Evolutionary conservation across 2,888 invertebrate species (phyloP).

Genomic region (Ligdia adustata): DNA sequence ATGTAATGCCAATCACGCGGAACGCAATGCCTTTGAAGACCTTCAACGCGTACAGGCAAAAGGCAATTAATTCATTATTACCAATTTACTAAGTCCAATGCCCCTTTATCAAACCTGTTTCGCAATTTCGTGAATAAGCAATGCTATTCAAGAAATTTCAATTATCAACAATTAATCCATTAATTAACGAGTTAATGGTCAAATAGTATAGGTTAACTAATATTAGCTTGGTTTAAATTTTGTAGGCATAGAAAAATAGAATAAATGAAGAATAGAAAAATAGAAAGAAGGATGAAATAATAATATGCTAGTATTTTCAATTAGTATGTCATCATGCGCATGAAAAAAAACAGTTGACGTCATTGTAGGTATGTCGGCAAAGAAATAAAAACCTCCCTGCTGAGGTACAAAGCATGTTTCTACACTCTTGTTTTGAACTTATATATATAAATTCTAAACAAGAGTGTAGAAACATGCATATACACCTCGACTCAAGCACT

Average conservation of each 20-base stretch:
- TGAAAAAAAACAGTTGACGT: too few relatives aligned
- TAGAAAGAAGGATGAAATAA: too few relatives aligned
- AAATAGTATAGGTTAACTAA: conserved; percentile 11
- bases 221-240: conserved; percentile 12
- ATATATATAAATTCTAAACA: not conserved
- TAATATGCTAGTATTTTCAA: too few relatives aligned
- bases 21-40: not conserved
- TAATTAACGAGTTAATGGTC: conserved; percentile 9
- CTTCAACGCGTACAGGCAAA: not conserved
- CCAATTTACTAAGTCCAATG: not conserved
- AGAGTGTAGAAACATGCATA: too few relatives aligned
- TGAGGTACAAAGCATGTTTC: too few relatives aligned
- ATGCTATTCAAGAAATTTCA: conserved; percentile 12
- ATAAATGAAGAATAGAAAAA: too few relatives aligned
- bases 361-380: too few relatives aligned
- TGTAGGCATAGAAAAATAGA: too few relatives aligned
- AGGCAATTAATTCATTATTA: not conserved
- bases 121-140: conserved; percentile 4
- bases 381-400: too few relatives aligned
- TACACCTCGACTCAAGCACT: not conserved
- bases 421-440: not conserved
- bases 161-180: conserved; percentile 16
- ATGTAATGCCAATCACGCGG: not conserved
- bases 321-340: too few relatives aligned
- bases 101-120: conserved; percentile 5